These are phyloP conservation scores for Mastomys natalensis DNA, from an alignment of 2,113 vertebrate species.

Conservation along the genomic window DNA sequence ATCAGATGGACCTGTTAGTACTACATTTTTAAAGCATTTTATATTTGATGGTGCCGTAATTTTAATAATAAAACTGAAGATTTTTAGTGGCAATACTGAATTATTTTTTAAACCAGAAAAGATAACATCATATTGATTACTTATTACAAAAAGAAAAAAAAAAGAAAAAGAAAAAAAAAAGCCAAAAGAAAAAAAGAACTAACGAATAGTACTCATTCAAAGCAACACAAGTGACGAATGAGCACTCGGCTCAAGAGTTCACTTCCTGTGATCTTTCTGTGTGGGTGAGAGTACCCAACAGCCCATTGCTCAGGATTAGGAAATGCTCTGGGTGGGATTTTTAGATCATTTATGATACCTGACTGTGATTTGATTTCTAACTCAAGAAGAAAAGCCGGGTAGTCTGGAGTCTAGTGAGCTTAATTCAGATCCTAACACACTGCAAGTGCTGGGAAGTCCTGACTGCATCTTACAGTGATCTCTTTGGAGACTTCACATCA, in stretches of 20 bases:
- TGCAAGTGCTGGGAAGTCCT: conserved; percentile 25
- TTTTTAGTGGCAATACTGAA: conserved; percentile 83
- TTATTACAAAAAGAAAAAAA: conserved; percentile 69
- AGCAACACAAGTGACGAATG: conserved; percentile 56
- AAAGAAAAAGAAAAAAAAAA: conserved; percentile 70
- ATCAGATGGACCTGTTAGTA: conserved; percentile 62
- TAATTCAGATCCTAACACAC: conserved; percentile 15
- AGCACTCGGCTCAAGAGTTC: conserved; percentile 55
- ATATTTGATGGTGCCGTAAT: conserved; percentile 82
- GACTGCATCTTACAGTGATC: conserved; percentile 25
- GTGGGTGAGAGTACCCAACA: conserved; percentile 24
- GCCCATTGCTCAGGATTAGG: conserved; percentile 49
- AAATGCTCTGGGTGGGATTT: conserved; percentile 64
- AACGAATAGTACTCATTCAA: conserved; percentile 62
- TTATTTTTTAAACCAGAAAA: conserved; percentile 83
- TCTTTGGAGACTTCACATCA: conserved; percentile 24
- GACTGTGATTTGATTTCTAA: conserved; percentile 32
- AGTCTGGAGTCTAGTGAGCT: conserved; percentile 53
- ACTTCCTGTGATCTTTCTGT: conserved; percentile 59
- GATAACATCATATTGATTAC: conserved; percentile 68
- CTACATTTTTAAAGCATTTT: conserved; percentile 81
- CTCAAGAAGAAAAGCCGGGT: conserved; percentile 51
- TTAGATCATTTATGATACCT: not conserved
- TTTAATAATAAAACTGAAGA: conserved; percentile 80
- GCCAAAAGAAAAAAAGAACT: conserved; percentile 66